phyloP scores from a whole-genome alignment of 2,797 vertebrate species.

The Lophotriccus pileatus region DNA sequence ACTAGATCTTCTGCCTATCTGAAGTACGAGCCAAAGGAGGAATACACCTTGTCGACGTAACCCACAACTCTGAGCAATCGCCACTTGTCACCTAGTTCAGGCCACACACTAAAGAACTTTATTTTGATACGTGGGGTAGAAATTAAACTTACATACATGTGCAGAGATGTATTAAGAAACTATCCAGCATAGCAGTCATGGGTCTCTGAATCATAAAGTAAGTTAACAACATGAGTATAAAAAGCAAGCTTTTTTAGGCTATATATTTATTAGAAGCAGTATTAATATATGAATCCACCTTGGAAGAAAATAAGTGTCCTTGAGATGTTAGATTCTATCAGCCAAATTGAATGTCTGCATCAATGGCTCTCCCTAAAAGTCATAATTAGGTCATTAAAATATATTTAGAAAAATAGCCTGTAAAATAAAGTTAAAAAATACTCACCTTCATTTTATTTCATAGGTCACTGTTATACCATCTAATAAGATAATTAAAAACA shows the following conservation, averaged over 20 bases:
- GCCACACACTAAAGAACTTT: not conserved
- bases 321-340: conserved; percentile 56
- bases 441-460: conserved; percentile 86
- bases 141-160: not conserved
- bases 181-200: not conserved
- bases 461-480: conserved; percentile 81
- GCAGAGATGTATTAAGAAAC: not conserved
- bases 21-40: not conserved
- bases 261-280: conserved; percentile 39
- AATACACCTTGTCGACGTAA: not conserved
- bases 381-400: conserved; percentile 73
- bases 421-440: conserved; percentile 78
- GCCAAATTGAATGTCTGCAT: conserved; percentile 65
- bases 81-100: not conserved
- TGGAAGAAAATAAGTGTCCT: conserved; percentile 54
- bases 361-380: conserved; percentile 66
- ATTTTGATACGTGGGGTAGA: not conserved
- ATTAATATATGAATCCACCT: conserved; percentile 51
- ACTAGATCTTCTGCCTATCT: not conserved
- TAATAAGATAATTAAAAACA: conserved; percentile 87
- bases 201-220: conserved; percentile 1
- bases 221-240: conserved; percentile 18
- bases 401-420: conserved; percentile 75
- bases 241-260: conserved; percentile 1
- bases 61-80: not conserved